These are phyloP conservation scores for Equus przewalskii DNA, from an alignment of 2,113 vertebrate species.

Conservation along the genomic window DNA sequence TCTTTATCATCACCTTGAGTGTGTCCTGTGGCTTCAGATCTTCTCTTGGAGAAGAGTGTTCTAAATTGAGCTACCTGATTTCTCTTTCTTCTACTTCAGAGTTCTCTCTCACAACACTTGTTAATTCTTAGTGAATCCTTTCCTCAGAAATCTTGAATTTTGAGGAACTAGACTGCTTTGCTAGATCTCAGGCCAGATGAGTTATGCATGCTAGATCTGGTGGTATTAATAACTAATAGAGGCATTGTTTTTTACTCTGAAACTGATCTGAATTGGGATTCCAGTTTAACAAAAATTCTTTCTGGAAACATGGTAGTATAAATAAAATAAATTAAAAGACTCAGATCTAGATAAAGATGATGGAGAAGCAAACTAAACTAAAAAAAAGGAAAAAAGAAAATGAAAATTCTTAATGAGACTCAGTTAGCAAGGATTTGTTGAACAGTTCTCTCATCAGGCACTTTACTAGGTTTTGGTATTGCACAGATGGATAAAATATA, in stretches of 20 bases:
- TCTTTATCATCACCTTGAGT: background rate
- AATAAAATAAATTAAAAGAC: conserved; percentile 5
- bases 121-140: background rate
- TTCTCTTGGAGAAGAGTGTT: background rate
- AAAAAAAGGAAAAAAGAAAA: background rate
- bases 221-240: background rate
- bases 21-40: background rate
- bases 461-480: background rate
- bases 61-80: background rate
- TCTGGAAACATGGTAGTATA: conserved; percentile 27
- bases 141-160: conserved; percentile 40
- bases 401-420: background rate
- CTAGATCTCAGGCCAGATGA: background rate
- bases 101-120: background rate
- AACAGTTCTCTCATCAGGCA: background rate
- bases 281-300: conserved; percentile 53
- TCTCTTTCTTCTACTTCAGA: background rate
- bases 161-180: conserved; percentile 4
- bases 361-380: background rate
- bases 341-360: background rate
- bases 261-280: conserved; percentile 36
- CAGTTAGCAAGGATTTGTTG: conserved; percentile 18
- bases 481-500: background rate
- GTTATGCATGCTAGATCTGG: background rate
- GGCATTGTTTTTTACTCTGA: background rate